phyloP scores from a whole-genome alignment of 2,888 invertebrate species.

The Timandra comae region DNA sequence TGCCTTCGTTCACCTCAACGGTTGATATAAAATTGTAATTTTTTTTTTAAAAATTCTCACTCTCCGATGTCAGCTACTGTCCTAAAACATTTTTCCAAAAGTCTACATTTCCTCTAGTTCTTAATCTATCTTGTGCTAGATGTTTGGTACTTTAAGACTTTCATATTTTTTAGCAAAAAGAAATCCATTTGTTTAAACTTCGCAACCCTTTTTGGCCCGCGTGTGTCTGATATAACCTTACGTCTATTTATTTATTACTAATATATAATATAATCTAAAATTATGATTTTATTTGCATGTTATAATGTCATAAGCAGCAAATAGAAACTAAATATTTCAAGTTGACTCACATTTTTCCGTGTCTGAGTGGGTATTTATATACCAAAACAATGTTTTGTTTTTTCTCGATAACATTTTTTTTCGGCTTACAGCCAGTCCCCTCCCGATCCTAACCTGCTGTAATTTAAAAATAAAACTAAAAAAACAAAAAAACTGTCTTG shows the following conservation, averaged over 20 bases:
- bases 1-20: constrained; percentile 29
- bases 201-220: constrained; percentile 69
- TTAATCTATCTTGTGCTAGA: constrained; percentile 61
- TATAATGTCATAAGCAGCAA: constrained; percentile 51
- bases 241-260: constrained; percentile 26
- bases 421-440: constrained; percentile 21
- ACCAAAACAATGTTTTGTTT: too few species aligned
- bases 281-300: constrained; percentile 44
- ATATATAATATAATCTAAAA: constrained; percentile 61
- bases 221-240: constrained; percentile 54
- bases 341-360: constrained; percentile 66
- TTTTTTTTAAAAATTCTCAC: constrained; percentile 55
- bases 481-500: constrained; percentile 13
- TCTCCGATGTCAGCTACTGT: constrained; percentile 49
- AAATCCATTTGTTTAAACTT: constrained; percentile 26
- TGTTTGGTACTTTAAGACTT: constrained; percentile 42
- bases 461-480: constrained; percentile 4
- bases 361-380: too few species aligned
- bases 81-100: constrained; percentile 75
- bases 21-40: constrained; percentile 50
- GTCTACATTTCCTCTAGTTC: constrained; percentile 64
- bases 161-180: constrained; percentile 19
- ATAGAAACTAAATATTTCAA: constrained; percentile 49
- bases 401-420: constrained; percentile 21
- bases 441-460: constrained; percentile 19